phyloP scores from a whole-genome alignment of 2,797 vertebrate genomes.

The Gymnoscopelus braueri region DNA sequence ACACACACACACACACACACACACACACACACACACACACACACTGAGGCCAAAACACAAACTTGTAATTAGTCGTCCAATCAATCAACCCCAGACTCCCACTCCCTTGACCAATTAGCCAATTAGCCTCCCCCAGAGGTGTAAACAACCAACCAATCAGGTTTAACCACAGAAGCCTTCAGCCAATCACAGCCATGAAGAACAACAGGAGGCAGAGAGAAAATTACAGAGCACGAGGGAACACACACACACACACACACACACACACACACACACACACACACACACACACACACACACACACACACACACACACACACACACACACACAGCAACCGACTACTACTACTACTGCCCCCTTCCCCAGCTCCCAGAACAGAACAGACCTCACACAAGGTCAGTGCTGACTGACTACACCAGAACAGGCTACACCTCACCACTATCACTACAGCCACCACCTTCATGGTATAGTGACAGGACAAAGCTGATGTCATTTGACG shows the following conservation, averaged over 20 bases:
- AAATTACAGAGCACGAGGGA: constrained; percentile 62
- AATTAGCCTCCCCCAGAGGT: constrained; percentile 65
- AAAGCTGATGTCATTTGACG: no score
- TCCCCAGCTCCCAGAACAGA: constrained; percentile 23
- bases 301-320: constrained; percentile 1
- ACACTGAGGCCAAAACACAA: constrained; percentile 25
- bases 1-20: no score
- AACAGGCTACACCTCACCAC: not conserved
- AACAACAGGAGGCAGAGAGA: constrained; percentile 54
- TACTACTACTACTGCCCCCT: no score
- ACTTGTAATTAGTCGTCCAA: constrained; percentile 62
- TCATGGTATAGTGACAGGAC: no score
- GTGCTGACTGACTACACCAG: not conserved
- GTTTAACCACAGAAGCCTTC: constrained; percentile 54
- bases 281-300: constrained; percentile 20
- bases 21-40: no score
- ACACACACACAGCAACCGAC: not conserved
- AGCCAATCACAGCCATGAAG: constrained; percentile 45
- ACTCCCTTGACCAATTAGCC: constrained; percentile 63
- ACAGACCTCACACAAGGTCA: constrained; percentile 10
- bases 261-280: constrained; percentile 28
- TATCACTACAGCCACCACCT: no score
- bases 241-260: constrained; percentile 24
- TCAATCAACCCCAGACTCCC: constrained; percentile 56
- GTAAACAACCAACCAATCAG: constrained; percentile 70